Conservation (phyloP, 2,797 vertebrate species). For the Selene dorsalis region DNA sequence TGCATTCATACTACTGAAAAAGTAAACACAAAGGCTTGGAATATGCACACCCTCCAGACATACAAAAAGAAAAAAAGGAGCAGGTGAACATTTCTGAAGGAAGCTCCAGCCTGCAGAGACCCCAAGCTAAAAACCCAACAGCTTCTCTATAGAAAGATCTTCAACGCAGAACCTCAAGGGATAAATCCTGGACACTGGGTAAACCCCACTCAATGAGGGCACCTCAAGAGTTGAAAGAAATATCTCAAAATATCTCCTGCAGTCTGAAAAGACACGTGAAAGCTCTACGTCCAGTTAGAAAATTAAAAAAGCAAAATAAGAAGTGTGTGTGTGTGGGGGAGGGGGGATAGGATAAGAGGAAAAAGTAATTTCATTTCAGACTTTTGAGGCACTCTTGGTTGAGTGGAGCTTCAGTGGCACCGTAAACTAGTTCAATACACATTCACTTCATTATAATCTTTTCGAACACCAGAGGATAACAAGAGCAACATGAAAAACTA, state of each 20-base stretch:
- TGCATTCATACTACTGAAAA: slow-evolving; percentile 67
- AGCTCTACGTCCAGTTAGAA: slow-evolving; percentile 22
- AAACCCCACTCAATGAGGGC: slow-evolving; percentile 71
- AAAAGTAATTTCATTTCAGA: slow-evolving; percentile 58
- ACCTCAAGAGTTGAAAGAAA: slow-evolving; percentile 73
- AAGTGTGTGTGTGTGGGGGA: background rate
- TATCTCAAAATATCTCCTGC: slow-evolving; percentile 17
- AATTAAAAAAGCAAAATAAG: slow-evolving; percentile 6
- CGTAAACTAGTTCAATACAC: slow-evolving; percentile 75
- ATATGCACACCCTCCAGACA: slow-evolving; percentile 64
- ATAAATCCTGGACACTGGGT: slow-evolving; percentile 57
- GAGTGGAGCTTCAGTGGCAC: slow-evolving; percentile 76
- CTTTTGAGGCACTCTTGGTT: slow-evolving; percentile 77
- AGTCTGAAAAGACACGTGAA: slow-evolving; percentile 22
- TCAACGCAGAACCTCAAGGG: slow-evolving; percentile 35
- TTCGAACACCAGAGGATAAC: slow-evolving; percentile 54
- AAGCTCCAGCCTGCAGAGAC: slow-evolving; percentile 83
- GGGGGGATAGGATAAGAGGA: background rate
- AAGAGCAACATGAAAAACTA: slow-evolving; percentile 53
- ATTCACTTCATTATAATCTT: slow-evolving; percentile 67
- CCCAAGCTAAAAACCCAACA: slow-evolving; percentile 72
- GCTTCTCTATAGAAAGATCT: slow-evolving; percentile 52
- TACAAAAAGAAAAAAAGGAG: slow-evolving; percentile 43
- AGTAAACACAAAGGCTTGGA: slow-evolving; percentile 64
- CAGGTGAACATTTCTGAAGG: slow-evolving; percentile 74